These are phyloP conservation scores for Aramus guarauna DNA, from an alignment of 2,113 vertebrate species.

Conservation along the genomic window DNA sequence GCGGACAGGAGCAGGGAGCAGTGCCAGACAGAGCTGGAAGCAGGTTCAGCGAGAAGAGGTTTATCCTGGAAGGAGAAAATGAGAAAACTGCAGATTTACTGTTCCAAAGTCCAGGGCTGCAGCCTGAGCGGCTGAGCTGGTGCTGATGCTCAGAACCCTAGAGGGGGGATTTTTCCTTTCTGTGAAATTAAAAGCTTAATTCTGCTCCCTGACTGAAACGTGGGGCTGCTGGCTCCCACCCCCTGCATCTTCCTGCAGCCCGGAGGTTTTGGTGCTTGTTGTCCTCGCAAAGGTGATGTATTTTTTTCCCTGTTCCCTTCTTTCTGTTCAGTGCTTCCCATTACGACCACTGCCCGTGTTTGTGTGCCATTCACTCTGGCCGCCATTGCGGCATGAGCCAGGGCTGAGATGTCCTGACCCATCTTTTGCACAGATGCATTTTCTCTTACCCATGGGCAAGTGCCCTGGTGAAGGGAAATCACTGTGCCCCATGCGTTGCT, in stretches of 20 bases:
- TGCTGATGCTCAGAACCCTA: background rate
- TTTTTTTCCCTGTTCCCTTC: background rate
- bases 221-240: background rate
- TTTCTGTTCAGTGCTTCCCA: background rate
- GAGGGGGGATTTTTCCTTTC: background rate
- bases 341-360: background rate
- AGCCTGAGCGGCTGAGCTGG: background rate
- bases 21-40: background rate
- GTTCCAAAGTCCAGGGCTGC: background rate
- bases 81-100: background rate
- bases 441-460: background rate
- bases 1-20: accelerated
- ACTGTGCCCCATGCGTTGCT: accelerated
- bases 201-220: background rate
- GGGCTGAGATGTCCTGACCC: background rate
- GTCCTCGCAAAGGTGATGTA: background rate
- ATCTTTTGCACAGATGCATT: background rate
- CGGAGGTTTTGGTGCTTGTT: background rate
- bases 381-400: background rate
- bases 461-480: background rate
- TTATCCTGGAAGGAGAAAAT: constrained; percentile 5
- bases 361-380: background rate
- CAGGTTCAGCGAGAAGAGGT: background rate
- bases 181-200: background rate
- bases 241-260: background rate